Percentiles rank a stretch among this genome's conserved stretches.
Evolutionary conservation across 2,888 invertebrate species (phyloP).

Genomic region (Tipula helvola): DNA sequence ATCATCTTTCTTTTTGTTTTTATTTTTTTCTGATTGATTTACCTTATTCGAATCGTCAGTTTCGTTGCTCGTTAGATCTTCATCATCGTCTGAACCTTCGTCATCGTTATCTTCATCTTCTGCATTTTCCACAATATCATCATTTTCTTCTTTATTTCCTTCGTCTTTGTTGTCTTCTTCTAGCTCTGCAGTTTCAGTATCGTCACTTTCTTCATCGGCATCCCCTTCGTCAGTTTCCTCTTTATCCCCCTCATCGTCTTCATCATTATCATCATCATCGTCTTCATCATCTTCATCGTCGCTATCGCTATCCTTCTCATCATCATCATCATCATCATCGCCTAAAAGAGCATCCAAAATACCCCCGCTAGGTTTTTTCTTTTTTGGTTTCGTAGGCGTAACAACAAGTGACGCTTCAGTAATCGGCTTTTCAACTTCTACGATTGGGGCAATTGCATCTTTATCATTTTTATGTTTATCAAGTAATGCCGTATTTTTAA

Average conservation of each 20-base stretch:
- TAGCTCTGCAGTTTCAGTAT: not conserved
- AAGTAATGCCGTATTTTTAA: not conserved
- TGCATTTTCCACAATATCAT: too few relatives aligned
- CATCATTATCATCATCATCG: not conserved
- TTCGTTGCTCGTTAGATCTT: not conserved
- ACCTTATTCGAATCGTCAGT: not conserved
- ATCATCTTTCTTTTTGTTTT: not conserved
- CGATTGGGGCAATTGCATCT: constrained; percentile 15
- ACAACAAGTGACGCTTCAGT: constrained; percentile 15
- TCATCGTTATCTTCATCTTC: not conserved
- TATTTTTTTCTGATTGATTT: not conserved
- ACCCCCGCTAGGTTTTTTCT: not conserved
- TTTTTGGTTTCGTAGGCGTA: constrained; percentile 13
- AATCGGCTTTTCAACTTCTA: constrained; percentile 23
- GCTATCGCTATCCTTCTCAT: not conserved
- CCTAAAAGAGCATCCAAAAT: not conserved
- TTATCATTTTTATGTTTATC: constrained; percentile 7
- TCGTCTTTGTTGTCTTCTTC: not conserved
- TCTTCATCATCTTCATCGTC: not conserved
- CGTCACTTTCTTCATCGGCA: constrained; percentile 7
- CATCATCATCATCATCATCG: constrained; percentile 6
- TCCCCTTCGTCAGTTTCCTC: constrained; percentile 10
- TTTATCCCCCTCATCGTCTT: not conserved
- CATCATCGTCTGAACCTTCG: not conserved
- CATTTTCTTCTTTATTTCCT: not conserved